Conservation (phyloP, 30 jellyfish, hydroid and myxozoan species). For the Cassiopea andromeda region DNA sequence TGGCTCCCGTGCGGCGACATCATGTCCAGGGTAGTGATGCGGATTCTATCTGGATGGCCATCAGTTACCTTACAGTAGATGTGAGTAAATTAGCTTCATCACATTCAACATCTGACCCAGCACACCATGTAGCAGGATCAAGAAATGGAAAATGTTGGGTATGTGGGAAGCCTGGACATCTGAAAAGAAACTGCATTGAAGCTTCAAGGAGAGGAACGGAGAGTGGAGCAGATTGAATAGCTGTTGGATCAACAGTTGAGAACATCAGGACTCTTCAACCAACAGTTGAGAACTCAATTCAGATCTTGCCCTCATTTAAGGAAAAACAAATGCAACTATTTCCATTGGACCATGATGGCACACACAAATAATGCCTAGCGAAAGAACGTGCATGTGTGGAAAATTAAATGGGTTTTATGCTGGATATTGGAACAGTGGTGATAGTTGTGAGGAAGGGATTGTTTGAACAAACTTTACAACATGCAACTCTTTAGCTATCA, state of each 20-base stretch:
- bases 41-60: too few species aligned
- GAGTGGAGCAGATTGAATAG: too few species aligned
- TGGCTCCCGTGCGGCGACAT: too few species aligned
- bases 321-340: slow-evolving; percentile 1
- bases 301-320: slow-evolving; percentile 9
- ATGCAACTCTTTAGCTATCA: slow-evolving; percentile 4
- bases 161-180: too few species aligned
- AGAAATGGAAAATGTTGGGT: too few species aligned
- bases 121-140: too few species aligned
- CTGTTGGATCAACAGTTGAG: slow-evolving; percentile 18
- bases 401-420: slow-evolving; percentile 19
- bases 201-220: too few species aligned
- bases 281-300: slow-evolving; percentile 3
- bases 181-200: too few species aligned
- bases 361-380: slow-evolving; percentile 1
- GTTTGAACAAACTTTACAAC: neutral
- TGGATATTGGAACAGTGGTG: slow-evolving; percentile 32
- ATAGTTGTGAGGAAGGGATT: slow-evolving; percentile 17
- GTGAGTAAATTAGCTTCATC: too few species aligned
- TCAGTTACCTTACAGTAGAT: too few species aligned
- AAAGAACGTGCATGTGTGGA: slow-evolving; percentile 20
- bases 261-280: neutral
- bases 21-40: too few species aligned
- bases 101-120: too few species aligned
- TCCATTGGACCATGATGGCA: slow-evolving; percentile 17